Evolutionary conservation across 1,140 invertebrate genomes (phyloP).

Genomic region (Hyles vespertilio): DNA sequence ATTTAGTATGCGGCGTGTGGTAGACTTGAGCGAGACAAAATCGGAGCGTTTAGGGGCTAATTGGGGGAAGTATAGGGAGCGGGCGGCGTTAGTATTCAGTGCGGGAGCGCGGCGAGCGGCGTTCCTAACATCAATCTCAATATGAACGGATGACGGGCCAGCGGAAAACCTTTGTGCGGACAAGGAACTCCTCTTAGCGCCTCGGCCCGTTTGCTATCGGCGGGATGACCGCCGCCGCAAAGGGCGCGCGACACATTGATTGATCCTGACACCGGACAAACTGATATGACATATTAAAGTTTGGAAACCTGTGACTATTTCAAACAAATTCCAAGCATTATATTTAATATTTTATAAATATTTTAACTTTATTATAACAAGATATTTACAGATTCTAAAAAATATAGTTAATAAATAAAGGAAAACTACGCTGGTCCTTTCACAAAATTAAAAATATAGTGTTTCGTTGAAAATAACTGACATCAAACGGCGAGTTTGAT

Average conservation of each 20-base stretch:
- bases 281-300: slow-evolving; percentile 9
- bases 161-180: slow-evolving; percentile 49
- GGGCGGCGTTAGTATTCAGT: slow-evolving; percentile 60
- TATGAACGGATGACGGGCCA: slow-evolving; percentile 57
- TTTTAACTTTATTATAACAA: neutral
- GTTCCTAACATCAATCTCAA: slow-evolving; percentile 69
- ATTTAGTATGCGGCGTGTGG: slow-evolving; percentile 63
- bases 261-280: slow-evolving; percentile 39
- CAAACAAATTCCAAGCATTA: neutral
- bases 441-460: no score
- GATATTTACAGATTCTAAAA: neutral
- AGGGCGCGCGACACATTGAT: slow-evolving; percentile 51
- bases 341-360: neutral
- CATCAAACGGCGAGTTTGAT: no score
- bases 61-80: slow-evolving; percentile 56
- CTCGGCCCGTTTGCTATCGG: neutral
- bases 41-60: slow-evolving; percentile 53
- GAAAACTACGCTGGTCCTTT: neutral
- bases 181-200: slow-evolving; percentile 65
- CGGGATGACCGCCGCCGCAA: slow-evolving; percentile 25
- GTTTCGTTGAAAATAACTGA: no score
- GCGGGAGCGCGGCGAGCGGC: slow-evolving; percentile 33
- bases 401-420: neutral
- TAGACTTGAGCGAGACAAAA: slow-evolving; percentile 52
- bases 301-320: neutral